These are phyloP conservation scores for Argynnis bischoffii DNA, from an alignment of 2,888 invertebrate species.

Conservation along the genomic window DNA sequence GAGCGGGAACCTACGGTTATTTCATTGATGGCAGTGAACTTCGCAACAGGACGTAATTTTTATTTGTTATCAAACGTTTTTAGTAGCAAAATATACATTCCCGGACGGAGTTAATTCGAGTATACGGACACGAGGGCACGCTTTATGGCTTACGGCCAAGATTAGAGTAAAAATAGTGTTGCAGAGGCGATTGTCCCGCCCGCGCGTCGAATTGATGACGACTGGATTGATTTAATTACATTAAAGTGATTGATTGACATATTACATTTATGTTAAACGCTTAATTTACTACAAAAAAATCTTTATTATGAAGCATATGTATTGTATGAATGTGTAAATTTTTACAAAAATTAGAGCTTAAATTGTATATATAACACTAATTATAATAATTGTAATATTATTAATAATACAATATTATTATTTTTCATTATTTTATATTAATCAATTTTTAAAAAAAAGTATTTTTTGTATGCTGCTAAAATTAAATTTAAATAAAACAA, in stretches of 20 bases:
- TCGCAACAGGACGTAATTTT: slow-evolving; percentile 53
- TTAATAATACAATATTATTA: too few relatives aligned
- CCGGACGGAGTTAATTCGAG: slow-evolving; percentile 83
- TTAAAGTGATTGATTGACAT: slow-evolving; percentile 41
- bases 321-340: too few relatives aligned
- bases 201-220: slow-evolving; percentile 61
- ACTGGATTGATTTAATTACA: slow-evolving; percentile 58
- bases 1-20: slow-evolving; percentile 55
- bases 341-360: too few relatives aligned
- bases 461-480: too few relatives aligned
- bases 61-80: slow-evolving; percentile 53
- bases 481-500: too few relatives aligned
- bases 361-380: too few relatives aligned
- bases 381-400: too few relatives aligned
- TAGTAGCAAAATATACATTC: slow-evolving; percentile 65
- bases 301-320: too few relatives aligned
- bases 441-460: too few relatives aligned
- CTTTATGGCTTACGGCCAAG: slow-evolving; percentile 74
- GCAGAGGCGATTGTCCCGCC: slow-evolving; percentile 74
- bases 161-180: slow-evolving; percentile 75
- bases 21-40: slow-evolving; percentile 62
- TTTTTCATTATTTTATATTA: too few relatives aligned
- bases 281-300: not conserved
- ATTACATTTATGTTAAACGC: slow-evolving; percentile 1
- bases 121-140: slow-evolving; percentile 84